Evolutionary conservation across 1,140 invertebrate species (phyloP).

Genomic region (Gerris buenoi): DNA sequence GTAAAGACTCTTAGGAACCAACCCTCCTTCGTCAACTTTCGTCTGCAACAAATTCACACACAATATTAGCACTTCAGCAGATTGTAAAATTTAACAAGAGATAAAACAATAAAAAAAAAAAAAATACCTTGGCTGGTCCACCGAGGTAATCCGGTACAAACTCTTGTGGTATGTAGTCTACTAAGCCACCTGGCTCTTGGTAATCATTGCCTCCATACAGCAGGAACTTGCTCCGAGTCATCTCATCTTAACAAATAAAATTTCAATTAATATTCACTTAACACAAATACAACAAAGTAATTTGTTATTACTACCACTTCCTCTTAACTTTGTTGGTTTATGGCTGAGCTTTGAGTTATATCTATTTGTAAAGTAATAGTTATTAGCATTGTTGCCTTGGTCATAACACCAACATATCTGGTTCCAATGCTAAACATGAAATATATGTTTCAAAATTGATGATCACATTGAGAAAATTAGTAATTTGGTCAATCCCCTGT

Average conservation of each 20-base stretch:
- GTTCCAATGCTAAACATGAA: no score
- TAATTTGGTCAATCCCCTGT: no score
- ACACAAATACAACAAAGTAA: no score
- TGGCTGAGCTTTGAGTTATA: no score
- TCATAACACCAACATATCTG: no score
- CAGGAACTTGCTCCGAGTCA: constrained; percentile 84
- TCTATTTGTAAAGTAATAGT: no score
- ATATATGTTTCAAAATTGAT: no score
- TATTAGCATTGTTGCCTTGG: no score
- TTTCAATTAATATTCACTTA: neutral
- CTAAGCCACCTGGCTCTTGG: constrained; percentile 54
- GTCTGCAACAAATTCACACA: constrained; percentile 37
- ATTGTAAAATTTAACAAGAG: no score
- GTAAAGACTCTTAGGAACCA: constrained; percentile 80
- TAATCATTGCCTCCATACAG: constrained; percentile 84
- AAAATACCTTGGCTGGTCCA: constrained; percentile 55
- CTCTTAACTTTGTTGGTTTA: no score
- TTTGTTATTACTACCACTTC: no score
- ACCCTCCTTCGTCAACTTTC: constrained; percentile 66
- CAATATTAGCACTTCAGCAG: neutral
- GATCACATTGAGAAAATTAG: no score
- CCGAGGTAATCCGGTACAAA: constrained; percentile 84
- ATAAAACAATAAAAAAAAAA: neutral
- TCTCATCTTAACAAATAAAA: constrained; percentile 53
- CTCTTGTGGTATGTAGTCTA: constrained; percentile 72